Evolutionary conservation across 2,888 invertebrate genomes (phyloP), one percentile per base, ranked within the genome.

Genomic region (Escarpia spicata): DNA sequence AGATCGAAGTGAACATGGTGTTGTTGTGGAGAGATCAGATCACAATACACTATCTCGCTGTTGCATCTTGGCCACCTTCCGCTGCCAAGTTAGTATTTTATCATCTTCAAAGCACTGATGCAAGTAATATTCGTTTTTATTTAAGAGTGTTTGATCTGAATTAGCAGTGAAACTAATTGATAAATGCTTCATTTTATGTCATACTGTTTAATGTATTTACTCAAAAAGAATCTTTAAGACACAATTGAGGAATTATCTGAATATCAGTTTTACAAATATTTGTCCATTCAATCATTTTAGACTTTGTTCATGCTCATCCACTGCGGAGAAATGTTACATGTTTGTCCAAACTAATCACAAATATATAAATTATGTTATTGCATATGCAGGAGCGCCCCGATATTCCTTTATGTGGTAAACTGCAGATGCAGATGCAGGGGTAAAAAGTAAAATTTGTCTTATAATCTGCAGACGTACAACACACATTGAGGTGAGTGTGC

Each of bases 11-110:
- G 43, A 97, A 97, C 94, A 97, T 98, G 93, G 97, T 97, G 92
- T 96, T 98, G 92, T 97, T 98, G 26, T 98, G 98, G 98, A 97
- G 98, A 95, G 97, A 97, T 93, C 97, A 97, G 94, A 97, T 98
- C 94, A 97, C 97, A 95, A 97, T 98, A 93, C 98, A 98, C 95
- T 98, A 98, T 96, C 96, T 97, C 92, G 97, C 97, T 26, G 97
- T 96, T 8, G 97, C 97, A 43, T 96, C 97, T 90, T 97, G 98
- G 97, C 97, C 97, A 10, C 93, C 95, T 44, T 96, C 95, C 45
- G 93, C 94, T 4, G 93, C 94, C 90, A 95, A 94, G 96, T 96
- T 93, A 94, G 95, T 93, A 26, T 10, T 26, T 75, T 75, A 60
- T 52, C 9, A 52, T 60, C 60, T 60, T 26, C 60, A 60, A 12